phyloP scores from a whole-genome alignment of 2,797 vertebrate species.

The Notolepis coatsorum region DNA sequence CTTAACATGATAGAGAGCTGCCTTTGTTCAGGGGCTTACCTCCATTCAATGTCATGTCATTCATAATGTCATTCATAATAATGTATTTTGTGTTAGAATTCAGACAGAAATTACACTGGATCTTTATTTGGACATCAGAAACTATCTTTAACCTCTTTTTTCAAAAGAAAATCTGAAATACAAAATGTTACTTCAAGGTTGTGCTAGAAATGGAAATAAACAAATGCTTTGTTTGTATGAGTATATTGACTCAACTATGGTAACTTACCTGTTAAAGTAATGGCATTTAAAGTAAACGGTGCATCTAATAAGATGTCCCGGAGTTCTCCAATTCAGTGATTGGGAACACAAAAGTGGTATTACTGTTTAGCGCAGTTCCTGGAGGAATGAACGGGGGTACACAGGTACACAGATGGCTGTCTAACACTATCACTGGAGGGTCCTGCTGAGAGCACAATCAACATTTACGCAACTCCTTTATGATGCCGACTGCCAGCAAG shows the following conservation, averaged over 20 bases:
- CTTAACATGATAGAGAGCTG: constrained; percentile 14
- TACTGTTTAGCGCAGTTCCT: background rate
- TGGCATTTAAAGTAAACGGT: constrained; percentile 5
- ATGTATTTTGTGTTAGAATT: too few species aligned
- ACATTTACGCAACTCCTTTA: constrained; percentile 27
- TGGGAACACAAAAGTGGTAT: constrained; percentile 11
- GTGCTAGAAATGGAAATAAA: too few species aligned
- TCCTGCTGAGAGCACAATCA: constrained; percentile 31
- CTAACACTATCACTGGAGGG: constrained; percentile 12
- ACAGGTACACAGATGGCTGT: background rate
- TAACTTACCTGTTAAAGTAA: constrained; percentile 23
- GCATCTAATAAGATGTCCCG: constrained; percentile 17
- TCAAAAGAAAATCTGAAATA: too few species aligned
- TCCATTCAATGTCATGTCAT: background rate
- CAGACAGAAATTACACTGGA: too few species aligned
- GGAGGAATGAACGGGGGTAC: background rate
- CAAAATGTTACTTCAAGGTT: too few species aligned
- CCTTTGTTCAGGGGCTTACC: background rate
- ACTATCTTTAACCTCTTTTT: too few species aligned
- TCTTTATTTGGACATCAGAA: too few species aligned
- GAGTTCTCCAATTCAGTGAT: constrained; percentile 33
- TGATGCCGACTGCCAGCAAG: constrained; percentile 24
- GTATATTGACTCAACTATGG: too few species aligned
- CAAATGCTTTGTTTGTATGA: too few species aligned
- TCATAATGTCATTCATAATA: too few species aligned